Evolutionary conservation across 2,888 invertebrate genomes (phyloP), one percentile per base, ranked within the genome.

Genomic region (Acronicta aceris): DNA sequence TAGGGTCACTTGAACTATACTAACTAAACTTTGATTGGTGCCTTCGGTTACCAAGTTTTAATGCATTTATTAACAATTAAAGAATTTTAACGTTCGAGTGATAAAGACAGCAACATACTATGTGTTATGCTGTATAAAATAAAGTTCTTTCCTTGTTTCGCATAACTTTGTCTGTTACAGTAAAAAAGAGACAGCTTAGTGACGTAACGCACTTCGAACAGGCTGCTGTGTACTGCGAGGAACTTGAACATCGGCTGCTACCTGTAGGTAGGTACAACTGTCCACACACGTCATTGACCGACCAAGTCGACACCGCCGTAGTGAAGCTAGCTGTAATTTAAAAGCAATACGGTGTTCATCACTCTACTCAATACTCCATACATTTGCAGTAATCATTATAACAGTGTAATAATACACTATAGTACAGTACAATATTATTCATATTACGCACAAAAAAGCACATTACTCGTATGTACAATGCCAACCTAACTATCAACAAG

Each of bases 221-320:
- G 51, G 54, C 27, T 58, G 17, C 53, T 8, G 16, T 51, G 41
- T 30, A 41, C 30, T 21, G 41, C 46, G 38, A 45, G n/a, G 42
- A 46, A 58, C 55, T 53, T 72, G 57, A 64, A 47, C 71, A 48
- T 49, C 70, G 70, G 43, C 12, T 48, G 40, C 13, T 52, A 38
- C 21, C 41, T 42, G 50, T n/a, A n/a, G n/a, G n/a, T 36, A 10
- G 21, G 3, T 27, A 9, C 30, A 8, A 30, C 30, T 30, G 38
- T 38, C 38, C 38, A 38, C 38, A n/a, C 38, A 38, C 38, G 38
- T 38, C 38, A 66, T 69, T 77, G 80, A 74, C 47, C 77, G 77
- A 74, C 78, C 78, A 66, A 55, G 59, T 50, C 49, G 36, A 56
- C 47, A 64, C 21, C 25, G 16, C 21, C 25, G 16, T 10, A 17